Base-by-base conservation (phyloP, 2,888 invertebrate genomes). In the Trichogramma dendrolimi region DNA sequence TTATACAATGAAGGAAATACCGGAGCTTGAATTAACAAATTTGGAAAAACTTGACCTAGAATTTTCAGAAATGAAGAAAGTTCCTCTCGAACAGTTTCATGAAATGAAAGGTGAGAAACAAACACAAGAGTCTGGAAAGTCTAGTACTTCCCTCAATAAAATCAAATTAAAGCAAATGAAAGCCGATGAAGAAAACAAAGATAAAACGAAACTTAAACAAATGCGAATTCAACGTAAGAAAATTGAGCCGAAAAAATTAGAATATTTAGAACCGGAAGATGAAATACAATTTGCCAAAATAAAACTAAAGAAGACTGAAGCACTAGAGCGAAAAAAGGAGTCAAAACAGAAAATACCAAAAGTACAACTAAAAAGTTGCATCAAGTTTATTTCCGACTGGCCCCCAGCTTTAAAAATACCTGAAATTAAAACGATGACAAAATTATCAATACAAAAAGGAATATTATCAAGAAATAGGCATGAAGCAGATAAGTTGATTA, bases 11-110 rank as follows among this genome's bases (percentile, higher is more conserved):
- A 81, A 83, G 4, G 83, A 83, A 69, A 75, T 85, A 48, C 81
- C 83, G 0, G 85, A 86, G 52, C 77, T 83, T 59, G 82, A 84
- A 69, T 80, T 82, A 70, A 79, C 80, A 0, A 82, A 84, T 66
- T 76, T 87, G 49, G 87, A 88, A 75, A 83, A 84, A 71, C 80
- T 85, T 65, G 83, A 83, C 49, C 77, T 80, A 68, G 83, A 83
- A 68, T 84, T 85, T 53, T 76, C 77, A 56, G 76, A 77, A 43
- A 58, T 77, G 40, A 79, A 79, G 52, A 71, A 72, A 62, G 66
- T 47, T 48, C 27, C 62, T 14, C 41, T 62, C 58, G 57, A 68
- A 59, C 38, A 66, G 57, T 54, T 57, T 57, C 39, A 14, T 14
- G 14, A 14, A 14, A 14, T 14, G 14, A 14, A 14, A 14, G 2